Conservation (phyloP, 2,797 vertebrate species). For the Sebastes umbrosus region DNA sequence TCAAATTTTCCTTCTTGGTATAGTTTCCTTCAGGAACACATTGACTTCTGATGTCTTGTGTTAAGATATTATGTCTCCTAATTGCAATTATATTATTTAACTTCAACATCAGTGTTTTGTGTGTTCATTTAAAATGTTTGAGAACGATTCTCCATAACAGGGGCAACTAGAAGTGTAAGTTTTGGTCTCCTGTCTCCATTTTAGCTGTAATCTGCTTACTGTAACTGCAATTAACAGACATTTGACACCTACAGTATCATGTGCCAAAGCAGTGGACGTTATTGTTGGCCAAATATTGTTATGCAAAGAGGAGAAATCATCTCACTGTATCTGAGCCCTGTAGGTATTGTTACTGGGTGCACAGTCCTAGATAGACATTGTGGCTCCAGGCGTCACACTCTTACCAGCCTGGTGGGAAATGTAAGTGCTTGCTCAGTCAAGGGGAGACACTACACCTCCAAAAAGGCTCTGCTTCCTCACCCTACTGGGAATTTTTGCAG, state of each 20-base stretch:
- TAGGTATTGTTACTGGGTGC: neutral
- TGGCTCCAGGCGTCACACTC: constrained; percentile 11
- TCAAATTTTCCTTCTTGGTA: no score
- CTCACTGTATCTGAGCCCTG: neutral
- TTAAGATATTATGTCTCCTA: no score
- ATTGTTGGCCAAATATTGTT: neutral
- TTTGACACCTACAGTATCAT: neutral
- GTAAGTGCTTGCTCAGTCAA: constrained; percentile 29
- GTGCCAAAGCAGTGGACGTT: neutral
- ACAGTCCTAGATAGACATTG: neutral
- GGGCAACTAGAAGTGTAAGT: neutral
- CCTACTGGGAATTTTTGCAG: constrained; percentile 20
- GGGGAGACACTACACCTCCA: constrained; percentile 4
- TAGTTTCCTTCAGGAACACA: no score
- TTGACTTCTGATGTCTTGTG: no score
- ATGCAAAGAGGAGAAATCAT: constrained; percentile 5
- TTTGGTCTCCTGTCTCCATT: neutral
- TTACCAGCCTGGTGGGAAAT: constrained; percentile 25
- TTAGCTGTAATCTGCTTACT: neutral
- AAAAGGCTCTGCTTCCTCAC: constrained; percentile 27
- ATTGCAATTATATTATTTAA: no score
- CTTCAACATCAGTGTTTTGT: no score
- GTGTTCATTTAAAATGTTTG: no score
- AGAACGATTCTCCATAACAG: no score
- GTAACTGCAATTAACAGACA: neutral